Percentiles rank a stretch among this genome's conserved stretches.
Conservation (phyloP, 2,797 vertebrate species). For the Tauraco hartlaubi region DNA sequence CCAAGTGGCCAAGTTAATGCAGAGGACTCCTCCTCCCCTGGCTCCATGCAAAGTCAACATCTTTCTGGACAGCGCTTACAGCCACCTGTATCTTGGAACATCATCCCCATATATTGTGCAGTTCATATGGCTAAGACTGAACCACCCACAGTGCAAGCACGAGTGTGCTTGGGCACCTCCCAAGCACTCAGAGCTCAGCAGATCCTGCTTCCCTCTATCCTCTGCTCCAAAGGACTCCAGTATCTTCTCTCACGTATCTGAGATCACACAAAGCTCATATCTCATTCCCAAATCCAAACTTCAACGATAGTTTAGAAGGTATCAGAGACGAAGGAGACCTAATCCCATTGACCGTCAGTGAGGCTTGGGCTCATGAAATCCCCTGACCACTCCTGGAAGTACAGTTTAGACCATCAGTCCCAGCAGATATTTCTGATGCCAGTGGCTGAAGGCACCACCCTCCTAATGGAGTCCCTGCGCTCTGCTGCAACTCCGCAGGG, state of each 20-base stretch:
- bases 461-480: background rate
- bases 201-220: background rate
- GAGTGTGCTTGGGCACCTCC: background rate
- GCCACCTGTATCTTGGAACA: background rate
- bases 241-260: background rate
- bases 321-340: background rate
- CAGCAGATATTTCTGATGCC: fast-evolving
- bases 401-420: background rate
- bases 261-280: background rate
- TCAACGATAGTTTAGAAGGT: background rate
- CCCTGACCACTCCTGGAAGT: background rate
- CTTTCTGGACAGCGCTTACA: background rate
- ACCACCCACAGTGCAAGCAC: fast-evolving
- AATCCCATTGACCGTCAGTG: background rate
- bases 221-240: background rate
- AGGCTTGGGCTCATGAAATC: background rate
- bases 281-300: background rate
- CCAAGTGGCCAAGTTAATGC: background rate
- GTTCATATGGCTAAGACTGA: background rate
- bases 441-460: background rate
- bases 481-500: background rate
- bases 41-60: background rate
- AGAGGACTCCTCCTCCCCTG: background rate
- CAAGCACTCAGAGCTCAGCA: background rate
- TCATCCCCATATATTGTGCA: background rate